Percentiles rank a stretch among this genome's conserved stretches.
These are phyloP conservation scores for Petrosia ficiformis DNA, from an alignment of 37 sponge, comb jelly and placozoan species.

Conservation along the genomic window DNA sequence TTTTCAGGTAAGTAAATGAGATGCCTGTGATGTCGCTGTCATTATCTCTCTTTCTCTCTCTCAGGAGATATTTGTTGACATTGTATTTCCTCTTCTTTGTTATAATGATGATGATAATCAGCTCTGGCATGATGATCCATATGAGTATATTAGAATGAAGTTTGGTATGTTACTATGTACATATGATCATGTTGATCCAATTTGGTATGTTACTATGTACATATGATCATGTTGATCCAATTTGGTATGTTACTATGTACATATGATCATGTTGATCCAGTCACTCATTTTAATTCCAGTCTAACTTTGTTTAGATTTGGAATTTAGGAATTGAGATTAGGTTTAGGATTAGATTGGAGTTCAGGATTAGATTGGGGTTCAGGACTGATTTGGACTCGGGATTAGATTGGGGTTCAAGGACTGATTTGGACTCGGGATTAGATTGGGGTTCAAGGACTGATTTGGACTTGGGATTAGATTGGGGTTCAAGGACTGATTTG, in stretches of 20 bases:
- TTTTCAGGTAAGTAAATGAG: constrained; percentile 37
- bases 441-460: too few species aligned
- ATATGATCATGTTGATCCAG: constrained; percentile 6
- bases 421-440: too few species aligned
- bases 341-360: too few species aligned
- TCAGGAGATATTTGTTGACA: constrained; percentile 55
- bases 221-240: constrained; percentile 6
- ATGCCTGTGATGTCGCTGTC: not conserved
- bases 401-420: too few species aligned
- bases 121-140: constrained; percentile 93
- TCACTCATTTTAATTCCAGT: constrained; percentile 5
- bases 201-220: constrained; percentile 57
- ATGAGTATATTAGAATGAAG: constrained; percentile 94
- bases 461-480: too few species aligned
- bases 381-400: too few species aligned
- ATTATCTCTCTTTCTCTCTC: not conserved
- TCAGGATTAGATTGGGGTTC: too few species aligned
- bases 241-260: constrained; percentile 57
- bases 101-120: constrained; percentile 89
- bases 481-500: too few species aligned
- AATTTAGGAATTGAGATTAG: too few species aligned
- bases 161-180: constrained; percentile 57
- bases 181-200: constrained; percentile 6
- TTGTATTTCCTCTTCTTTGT: constrained; percentile 94
- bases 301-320: too few species aligned